Conservation (phyloP, 2,113 vertebrate genomes). For the Opisthocomus hoazin region DNA sequence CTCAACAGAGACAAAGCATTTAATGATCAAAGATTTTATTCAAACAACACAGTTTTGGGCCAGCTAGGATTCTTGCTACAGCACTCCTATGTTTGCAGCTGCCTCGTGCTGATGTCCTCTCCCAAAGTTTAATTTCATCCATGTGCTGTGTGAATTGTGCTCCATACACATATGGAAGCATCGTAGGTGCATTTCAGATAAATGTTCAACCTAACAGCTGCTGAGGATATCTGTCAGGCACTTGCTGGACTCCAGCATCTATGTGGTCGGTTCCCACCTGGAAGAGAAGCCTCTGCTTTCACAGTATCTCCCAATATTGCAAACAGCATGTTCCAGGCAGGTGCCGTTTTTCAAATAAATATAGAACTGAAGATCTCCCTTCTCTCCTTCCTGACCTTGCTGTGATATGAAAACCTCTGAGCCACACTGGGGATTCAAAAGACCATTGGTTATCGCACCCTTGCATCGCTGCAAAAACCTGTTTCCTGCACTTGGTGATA, state of each 20-base stretch:
- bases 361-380: not conserved
- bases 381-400: not conserved
- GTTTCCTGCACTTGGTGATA: not conserved
- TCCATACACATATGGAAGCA: not conserved
- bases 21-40: not conserved
- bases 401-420: not conserved
- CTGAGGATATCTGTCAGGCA: not conserved
- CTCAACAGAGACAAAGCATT: not conserved
- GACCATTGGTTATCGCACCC: not conserved
- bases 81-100: not conserved
- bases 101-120: not conserved
- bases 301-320: not conserved
- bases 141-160: not conserved
- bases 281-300: not conserved
- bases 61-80: not conserved
- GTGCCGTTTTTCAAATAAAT: not conserved
- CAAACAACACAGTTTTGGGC: not conserved
- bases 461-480: not conserved
- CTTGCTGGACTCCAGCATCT: not conserved
- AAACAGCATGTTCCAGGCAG: not conserved
- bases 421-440: not conserved
- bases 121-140: not conserved
- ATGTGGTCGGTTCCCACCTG: not conserved
- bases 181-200: not conserved
- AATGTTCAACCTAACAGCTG: not conserved